Base-by-base conservation (phyloP, 2,797 vertebrate species). In the Brachyalestes nurse region DNA sequence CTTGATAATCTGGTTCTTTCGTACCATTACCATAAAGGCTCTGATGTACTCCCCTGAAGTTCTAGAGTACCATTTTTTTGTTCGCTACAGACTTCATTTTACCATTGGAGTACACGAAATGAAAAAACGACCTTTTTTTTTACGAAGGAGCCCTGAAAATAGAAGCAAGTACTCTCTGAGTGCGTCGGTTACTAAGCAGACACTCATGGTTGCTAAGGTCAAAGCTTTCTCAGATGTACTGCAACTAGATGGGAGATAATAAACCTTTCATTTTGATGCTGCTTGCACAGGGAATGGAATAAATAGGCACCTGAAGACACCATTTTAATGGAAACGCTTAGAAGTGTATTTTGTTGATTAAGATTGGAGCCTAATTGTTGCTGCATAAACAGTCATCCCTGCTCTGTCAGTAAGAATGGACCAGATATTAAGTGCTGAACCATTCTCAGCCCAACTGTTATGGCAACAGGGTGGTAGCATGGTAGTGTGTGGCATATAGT, bases 101-200 rank as follows among this genome's bases (percentile, higher is more conserved):
- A 28, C 51, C n/a, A 9, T 40, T 28, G 0, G 14, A 70, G 67
- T 49, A 51, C 47, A 51, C 7, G 8, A 17, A 70, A 28, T 70
- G 47, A 70, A 28, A 64, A 28, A 10, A n/a, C n/a, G n/a, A 60
- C 5, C 21, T 17, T 25, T 5, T 14, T 19, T 42, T 6, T 61
- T 75, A 67, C 4, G 10, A 47, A 47, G 45, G 10, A 47, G 25
- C 13, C 8, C 28, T 23, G n/a, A 14, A 77, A 72, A 72, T 72
- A 49, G 38, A 67, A 47, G 51, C 75, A 40, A 2, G 69, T 65
- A 13, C 34, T 34, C 28, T 60, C 66, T 55, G 7, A 49, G 58
- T 21, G 40, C 62, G 40, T 82, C 28, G 34, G 75, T 82, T 71
- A 81, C 79, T 81, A 81, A 81, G 79, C 79, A 80, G 64, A 75